Evolutionary conservation across 1,140 invertebrate genomes (phyloP).

Genomic region (Tyrophagus putrescentiae): DNA sequence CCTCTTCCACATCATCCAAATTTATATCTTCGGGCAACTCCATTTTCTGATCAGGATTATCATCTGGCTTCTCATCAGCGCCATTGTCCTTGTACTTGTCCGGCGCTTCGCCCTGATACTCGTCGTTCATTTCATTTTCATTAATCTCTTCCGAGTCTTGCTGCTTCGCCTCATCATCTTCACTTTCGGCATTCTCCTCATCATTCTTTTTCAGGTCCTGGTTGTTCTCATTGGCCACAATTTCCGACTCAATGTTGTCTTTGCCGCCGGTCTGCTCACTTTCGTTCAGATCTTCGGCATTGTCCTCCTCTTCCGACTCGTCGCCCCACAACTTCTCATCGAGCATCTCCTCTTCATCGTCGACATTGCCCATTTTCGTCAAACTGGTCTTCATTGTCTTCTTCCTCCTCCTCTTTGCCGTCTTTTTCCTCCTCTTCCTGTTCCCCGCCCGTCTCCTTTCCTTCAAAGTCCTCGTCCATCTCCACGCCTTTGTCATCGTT

Average conservation of each 20-base stretch:
- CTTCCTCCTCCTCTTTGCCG: constrained; percentile 41
- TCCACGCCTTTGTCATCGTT: constrained; percentile 80
- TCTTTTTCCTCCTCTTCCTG: constrained; percentile 48
- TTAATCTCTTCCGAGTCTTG: constrained; percentile 43
- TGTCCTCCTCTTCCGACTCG: constrained; percentile 40
- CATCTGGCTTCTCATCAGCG: constrained; percentile 25
- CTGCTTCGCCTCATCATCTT: constrained; percentile 23
- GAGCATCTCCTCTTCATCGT: constrained; percentile 21
- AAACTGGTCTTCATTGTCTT: constrained; percentile 52
- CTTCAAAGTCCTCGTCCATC: constrained; percentile 83
- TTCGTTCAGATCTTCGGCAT: constrained; percentile 20
- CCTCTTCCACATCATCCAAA: constrained; percentile 46
- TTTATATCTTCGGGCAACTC: constrained; percentile 34
- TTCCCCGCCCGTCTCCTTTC: constrained; percentile 64
- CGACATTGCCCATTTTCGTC: constrained; percentile 38
- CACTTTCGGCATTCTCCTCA: constrained; percentile 37
- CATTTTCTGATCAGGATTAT: constrained; percentile 41
- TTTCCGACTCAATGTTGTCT: constrained; percentile 24
- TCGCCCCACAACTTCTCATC: constrained; percentile 61
- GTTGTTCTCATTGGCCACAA: constrained; percentile 37
- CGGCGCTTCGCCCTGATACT: constrained; percentile 27
- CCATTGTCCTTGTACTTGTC: constrained; percentile 25
- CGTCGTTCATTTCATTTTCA: constrained; percentile 43
- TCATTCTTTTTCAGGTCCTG: constrained; percentile 27
- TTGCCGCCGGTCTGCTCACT: constrained; percentile 22